phyloP scores from a whole-genome alignment of 2,797 vertebrate genomes.

The Fundulus diaphanus region DNA sequence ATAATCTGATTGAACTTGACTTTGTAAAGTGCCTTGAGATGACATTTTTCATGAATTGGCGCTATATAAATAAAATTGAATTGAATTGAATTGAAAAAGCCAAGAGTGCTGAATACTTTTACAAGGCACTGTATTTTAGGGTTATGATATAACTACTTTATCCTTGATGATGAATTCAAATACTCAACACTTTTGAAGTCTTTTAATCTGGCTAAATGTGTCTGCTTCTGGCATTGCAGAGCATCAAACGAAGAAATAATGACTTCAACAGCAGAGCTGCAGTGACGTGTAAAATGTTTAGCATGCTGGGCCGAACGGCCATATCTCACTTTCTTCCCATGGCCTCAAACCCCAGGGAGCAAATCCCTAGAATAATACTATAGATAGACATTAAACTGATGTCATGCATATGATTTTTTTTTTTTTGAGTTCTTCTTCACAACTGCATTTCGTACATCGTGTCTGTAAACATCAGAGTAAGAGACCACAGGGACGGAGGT shows the following conservation, averaged over 20 bases:
- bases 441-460: not conserved
- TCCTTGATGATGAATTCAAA: constrained; percentile 15
- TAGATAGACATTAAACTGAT: constrained; percentile 19
- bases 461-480: not conserved
- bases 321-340: constrained; percentile 66
- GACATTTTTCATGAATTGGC: too few species aligned
- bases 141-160: constrained; percentile 15
- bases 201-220: constrained; percentile 28
- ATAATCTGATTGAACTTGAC: too few species aligned
- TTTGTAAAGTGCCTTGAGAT: too few species aligned
- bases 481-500: not conserved
- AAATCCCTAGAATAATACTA: constrained; percentile 28
- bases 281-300: constrained; percentile 62
- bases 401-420: not conserved
- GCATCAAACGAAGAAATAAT: constrained; percentile 48
- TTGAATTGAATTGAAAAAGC: too few species aligned
- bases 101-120: too few species aligned
- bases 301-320: constrained; percentile 49
- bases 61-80: too few species aligned
- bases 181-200: not conserved
- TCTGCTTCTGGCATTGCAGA: constrained; percentile 1
- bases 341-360: constrained; percentile 58
- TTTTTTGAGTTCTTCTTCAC: too few species aligned
- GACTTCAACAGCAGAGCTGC: constrained; percentile 55
- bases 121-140: too few species aligned